These are phyloP conservation scores for Phengaris alcon DNA, from an alignment of 2,888 invertebrate genomes.

Conservation along the genomic window DNA sequence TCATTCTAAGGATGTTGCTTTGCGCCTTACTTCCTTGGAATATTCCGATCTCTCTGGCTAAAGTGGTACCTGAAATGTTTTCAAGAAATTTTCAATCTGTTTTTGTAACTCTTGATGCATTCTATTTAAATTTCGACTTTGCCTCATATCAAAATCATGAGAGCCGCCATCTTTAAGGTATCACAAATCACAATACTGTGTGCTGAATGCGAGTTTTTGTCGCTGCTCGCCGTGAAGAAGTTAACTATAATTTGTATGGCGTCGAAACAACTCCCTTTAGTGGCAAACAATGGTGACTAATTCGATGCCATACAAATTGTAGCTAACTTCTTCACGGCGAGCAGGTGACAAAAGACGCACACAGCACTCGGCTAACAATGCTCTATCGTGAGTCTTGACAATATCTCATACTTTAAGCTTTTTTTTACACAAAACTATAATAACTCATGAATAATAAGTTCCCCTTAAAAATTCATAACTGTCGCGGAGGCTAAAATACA, in stretches of 20 bases:
- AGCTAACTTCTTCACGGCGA: no score
- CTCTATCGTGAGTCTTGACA: background rate
- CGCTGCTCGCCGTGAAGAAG: no score
- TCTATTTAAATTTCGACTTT: no score
- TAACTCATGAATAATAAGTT: background rate
- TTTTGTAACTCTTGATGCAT: background rate
- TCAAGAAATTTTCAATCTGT: background rate
- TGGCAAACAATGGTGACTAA: no score
- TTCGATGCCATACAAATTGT: no score
- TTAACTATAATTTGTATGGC: no score
- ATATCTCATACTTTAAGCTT: background rate
- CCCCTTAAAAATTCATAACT: constrained; percentile 9
- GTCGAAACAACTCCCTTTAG: no score
- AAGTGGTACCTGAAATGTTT: background rate
- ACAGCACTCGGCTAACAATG: background rate
- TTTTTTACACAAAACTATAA: background rate
- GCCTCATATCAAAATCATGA: no score
- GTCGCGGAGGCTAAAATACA: background rate
- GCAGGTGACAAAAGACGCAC: no score
- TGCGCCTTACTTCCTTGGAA: background rate
- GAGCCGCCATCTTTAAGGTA: no score
- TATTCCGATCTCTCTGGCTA: background rate
- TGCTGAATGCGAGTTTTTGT: no score
- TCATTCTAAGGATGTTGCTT: background rate
- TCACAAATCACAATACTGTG: no score